Evolutionary conservation across 1,140 invertebrate genomes (phyloP), one percentile per base, ranked within the genome.

Genomic region (Drosophila tsacasi): DNA sequence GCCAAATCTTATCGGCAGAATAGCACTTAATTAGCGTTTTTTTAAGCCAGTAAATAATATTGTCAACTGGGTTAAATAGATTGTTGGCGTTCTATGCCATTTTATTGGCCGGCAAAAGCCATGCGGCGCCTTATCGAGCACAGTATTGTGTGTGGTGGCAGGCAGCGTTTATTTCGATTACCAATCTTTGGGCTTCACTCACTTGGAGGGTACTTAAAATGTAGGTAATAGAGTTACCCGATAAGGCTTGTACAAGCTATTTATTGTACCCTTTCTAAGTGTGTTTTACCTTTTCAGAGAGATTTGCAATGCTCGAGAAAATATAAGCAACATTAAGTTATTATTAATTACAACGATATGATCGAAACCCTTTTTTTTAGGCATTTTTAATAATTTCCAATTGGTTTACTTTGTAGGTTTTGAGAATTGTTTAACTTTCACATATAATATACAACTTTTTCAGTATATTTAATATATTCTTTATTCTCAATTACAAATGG

Each of bases 1-100:
- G 50, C 19, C 39, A 78, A 84, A 75, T 85, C 85, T 89, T 85
- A 89, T 89, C 85, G 35, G 5, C 6, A 13, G 17, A 40, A 59
- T 37, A 30, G 46, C 54, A 66, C 49, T 68, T 74, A 81, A 78
- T 89, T 76, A 57, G 66, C 59, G 42, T 69, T 69, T 83, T 69
- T 68, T 71, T 49, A 37, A 55, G 63, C 62, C 57, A 57, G 69
- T 89, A 89, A 83, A 83, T 77, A 71, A 71, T 50, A 76, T 71
- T 73, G 55, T 72, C 54, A 73, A 73, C 54, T 61, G 54, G 67
- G 67, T 35, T 60, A 61, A 73, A 72, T 60, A 35, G 35, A 47
- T 69, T 35, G 37, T 66, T 62, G n/a, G 39, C 46, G 68, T 42
- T 39, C n/a, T 32, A 40, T 30, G 66, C 21, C 37, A 42, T 50